Evolutionary conservation across 2,888 invertebrate species (phyloP), one percentile per base, ranked within the genome.

Genomic region (Abrostola triplasia): DNA sequence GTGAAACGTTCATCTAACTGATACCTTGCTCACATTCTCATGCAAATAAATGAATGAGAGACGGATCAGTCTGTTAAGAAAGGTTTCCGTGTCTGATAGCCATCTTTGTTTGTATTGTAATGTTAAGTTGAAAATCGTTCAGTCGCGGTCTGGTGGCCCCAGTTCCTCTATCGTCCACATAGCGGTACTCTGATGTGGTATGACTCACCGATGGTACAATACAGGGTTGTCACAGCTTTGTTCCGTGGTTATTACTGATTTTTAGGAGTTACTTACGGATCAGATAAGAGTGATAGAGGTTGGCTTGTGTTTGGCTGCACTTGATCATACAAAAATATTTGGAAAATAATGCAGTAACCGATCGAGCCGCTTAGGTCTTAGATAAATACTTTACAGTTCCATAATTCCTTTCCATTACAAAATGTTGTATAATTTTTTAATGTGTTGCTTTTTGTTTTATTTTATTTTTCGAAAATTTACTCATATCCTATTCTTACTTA

Each of bases 101-200:
- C 38, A 64, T 61, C 65, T 70, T 71, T 67, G 70, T 70, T 60
- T 68, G 63, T 77, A 72, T 78, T 75, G 70, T 73, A 67, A 59
- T 70, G 69, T 77, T 54, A 66, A 75, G 69, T 78, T 73, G 70
- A 70, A 71, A 80, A 79, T 79, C 73, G 72, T 73, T 72, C 75
- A 66, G 83, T 80, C 76, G 63, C 80, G 84, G 80, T 82, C 83
- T 67, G 73, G 8, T 67, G 79, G 64, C 42, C 67, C 62, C 59
- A 53, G 61, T 58, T 76, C 70, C 66, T 64, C 64, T 63, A 55
- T 60, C 47, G 70, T 56, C 73, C 74, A 64, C 48, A 51, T 85
- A 85, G 80, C 85, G 85, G 85, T 82, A 83, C 68, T 56, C 57
- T 66, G 75, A 71, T 68, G 67, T 67, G 49, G 65, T 71, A 69